Evolutionary conservation across 2,113 vertebrate genomes (phyloP).

Genomic region (Gorsachius goisagi): DNA sequence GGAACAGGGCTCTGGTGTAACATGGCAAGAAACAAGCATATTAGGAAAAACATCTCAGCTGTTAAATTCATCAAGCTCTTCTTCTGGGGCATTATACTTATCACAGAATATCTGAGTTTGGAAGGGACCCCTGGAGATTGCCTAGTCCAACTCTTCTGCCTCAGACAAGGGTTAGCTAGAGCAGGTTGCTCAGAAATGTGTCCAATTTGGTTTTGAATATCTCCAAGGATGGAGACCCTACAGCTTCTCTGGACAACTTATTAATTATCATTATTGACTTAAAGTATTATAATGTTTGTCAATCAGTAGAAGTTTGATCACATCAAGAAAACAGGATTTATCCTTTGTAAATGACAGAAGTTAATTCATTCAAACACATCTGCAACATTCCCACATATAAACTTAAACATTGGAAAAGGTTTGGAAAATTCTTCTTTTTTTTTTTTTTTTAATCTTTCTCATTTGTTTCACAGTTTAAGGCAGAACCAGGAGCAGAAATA

Average conservation of each 20-base stretch:
- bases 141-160: neutral
- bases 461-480: neutral
- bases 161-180: neutral
- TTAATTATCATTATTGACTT: neutral
- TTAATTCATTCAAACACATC: neutral
- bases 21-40: rapidly evolving
- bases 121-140: neutral
- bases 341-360: neutral
- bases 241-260: neutral
- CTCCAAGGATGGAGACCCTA: neutral
- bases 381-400: neutral
- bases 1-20: neutral
- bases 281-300: neutral
- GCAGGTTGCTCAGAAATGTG: neutral
- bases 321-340: neutral
- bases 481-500: neutral
- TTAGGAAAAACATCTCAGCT: neutral
- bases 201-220: neutral
- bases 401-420: neutral
- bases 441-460: neutral
- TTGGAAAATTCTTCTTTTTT: neutral
- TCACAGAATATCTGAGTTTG: neutral
- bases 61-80: neutral
- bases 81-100: neutral
- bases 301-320: neutral